Evolutionary conservation across 2,888 invertebrate species (phyloP), one percentile per base, ranked within the genome.

Genomic region (Agriopis leucophaearia): DNA sequence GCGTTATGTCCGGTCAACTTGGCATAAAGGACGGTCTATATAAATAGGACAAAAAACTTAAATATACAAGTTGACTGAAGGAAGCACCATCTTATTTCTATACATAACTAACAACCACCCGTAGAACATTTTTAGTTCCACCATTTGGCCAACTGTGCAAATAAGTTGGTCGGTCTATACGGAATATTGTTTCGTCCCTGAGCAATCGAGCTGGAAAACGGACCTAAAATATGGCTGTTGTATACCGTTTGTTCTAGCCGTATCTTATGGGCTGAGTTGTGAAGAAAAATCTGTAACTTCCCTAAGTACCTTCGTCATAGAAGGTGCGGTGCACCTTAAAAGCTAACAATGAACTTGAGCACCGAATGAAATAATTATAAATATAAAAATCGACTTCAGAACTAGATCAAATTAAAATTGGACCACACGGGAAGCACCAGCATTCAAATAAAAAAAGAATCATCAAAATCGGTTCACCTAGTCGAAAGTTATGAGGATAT

Each of bases 161-260:
- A 8, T 42, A 42, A 55, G 42, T 55, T 42, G 8, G 55, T 42
- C 15, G 16, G 15, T 64, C 60, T 64, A 63, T 66, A 69, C 61
- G 59, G 51, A 61, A 68, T 59, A 75, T 77, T 76, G 74, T 74
- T 72, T 74, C 76, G 75, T 75, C 77, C 79, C 75, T 70, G 61
- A 73, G 73, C 78, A 79, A 82, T 76, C 77, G 76, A 77, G 74
- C 75, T 76, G 79, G 80, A 83, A 83, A 82, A 77, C 76, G 76
- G 73, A 79, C 67, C 73, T 77, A 77, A 74, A 73, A 62, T 72
- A 74, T 71, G 72, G 71, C 15, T 54, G 56, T 64, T 64, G 68
- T 64, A 51, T 42, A 44, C 60, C 60, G 51, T 56, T 64, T 54
- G 44, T 50, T 61, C 67, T 44, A 44, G 40, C 47, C 56, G 40